Conservation (phyloP, 2,888 invertebrate species). For the Megaustenia siamemsis region DNA sequence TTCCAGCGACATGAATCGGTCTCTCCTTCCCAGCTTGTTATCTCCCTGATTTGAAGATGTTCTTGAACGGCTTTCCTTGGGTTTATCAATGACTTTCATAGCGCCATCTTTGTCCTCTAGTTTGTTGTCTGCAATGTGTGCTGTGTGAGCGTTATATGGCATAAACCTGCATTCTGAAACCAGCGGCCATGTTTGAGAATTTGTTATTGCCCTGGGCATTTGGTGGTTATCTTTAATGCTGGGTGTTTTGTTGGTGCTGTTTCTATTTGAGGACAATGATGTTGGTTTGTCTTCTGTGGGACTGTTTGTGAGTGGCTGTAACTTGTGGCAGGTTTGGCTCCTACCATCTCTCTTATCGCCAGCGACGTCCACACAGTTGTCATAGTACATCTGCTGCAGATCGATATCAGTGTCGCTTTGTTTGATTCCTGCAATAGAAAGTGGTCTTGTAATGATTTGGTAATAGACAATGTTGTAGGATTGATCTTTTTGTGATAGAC, state of each 20-base stretch:
- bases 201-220: not conserved
- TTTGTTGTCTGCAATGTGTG: not conserved
- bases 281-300: not conserved
- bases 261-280: too few species aligned
- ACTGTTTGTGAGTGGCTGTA: not conserved
- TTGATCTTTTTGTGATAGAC: too few species aligned
- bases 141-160: not conserved
- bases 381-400: not conserved
- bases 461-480: too few species aligned
- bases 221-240: not conserved
- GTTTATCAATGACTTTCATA: too few species aligned
- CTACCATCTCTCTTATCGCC: not conserved
- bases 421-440: not conserved
- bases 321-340: not conserved
- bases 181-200: conserved; percentile 34
- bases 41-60: not conserved
- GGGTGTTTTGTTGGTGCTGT: not conserved
- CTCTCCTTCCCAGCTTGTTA: not conserved
- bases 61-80: not conserved
- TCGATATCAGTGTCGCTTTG: not conserved
- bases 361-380: conserved; percentile 23
- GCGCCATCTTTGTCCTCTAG: not conserved
- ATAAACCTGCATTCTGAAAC: not conserved
- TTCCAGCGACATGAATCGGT: not conserved
- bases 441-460: not conserved